Conservation (phyloP, 2,888 invertebrate genomes). For the Apotomis betuletana region DNA sequence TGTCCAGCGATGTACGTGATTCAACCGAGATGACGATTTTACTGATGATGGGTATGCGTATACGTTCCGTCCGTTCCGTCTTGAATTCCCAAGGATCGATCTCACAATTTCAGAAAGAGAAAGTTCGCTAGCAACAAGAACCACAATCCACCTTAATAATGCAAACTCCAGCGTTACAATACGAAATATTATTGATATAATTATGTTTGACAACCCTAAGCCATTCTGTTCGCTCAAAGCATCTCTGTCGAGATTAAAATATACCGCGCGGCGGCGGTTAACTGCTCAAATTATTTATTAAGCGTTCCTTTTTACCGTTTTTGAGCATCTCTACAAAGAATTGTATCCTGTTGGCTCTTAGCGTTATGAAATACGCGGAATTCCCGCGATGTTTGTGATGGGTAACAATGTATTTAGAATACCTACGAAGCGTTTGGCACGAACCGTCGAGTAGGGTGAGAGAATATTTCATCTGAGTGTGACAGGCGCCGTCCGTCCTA, state of each 20-base stretch:
- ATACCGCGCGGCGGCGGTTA: conserved; percentile 71
- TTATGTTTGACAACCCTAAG: conserved; percentile 27
- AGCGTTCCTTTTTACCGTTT: conserved; percentile 57
- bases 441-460: background rate
- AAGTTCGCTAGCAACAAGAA: background rate
- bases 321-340: conserved; percentile 53
- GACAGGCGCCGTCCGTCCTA: background rate
- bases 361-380: conserved; percentile 51
- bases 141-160: background rate
- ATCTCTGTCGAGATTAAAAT: conserved; percentile 76
- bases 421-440: background rate
- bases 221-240: conserved; percentile 46
- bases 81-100: no score
- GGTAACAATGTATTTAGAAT: background rate
- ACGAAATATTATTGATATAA: background rate
- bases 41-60: no score
- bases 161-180: background rate
- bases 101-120: no score
- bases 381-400: conserved; percentile 33
- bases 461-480: background rate
- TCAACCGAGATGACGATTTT: no score
- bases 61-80: no score
- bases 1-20: no score
- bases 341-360: conserved; percentile 49
- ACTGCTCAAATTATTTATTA: conserved; percentile 76